phyloP scores from a whole-genome alignment of 2,888 invertebrate species.

The Tetrapedia diversipes region DNA sequence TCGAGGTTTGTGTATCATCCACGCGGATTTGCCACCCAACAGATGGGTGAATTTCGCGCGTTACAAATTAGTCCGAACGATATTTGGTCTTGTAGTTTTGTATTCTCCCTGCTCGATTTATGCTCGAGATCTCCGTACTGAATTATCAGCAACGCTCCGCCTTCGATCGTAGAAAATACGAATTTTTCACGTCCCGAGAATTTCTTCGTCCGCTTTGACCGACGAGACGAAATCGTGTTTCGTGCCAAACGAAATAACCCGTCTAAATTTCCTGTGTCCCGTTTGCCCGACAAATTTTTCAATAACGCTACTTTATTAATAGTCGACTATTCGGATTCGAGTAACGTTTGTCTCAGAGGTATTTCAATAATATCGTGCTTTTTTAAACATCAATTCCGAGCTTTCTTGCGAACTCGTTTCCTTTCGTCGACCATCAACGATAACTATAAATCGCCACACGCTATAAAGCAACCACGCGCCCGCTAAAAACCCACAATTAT shows the following conservation, averaged over 20 bases:
- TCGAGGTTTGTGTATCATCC: slow-evolving; percentile 59
- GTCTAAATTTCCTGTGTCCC: not conserved
- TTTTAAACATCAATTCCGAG: not conserved
- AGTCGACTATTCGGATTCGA: slow-evolving; percentile 30
- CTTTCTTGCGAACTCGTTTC: not conserved
- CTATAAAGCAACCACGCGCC: not conserved
- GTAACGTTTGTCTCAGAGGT: slow-evolving; percentile 22
- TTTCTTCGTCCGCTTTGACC: not conserved
- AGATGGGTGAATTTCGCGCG: slow-evolving; percentile 19
- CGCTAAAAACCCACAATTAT: not conserved
- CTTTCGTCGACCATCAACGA: not conserved
- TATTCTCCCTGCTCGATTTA: not conserved
- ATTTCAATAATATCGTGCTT: slow-evolving; percentile 22
- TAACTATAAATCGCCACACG: not conserved
- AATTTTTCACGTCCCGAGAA: not conserved
- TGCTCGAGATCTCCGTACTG: not conserved
- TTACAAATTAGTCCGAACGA: slow-evolving; percentile 35
- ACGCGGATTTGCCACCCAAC: slow-evolving; percentile 37
- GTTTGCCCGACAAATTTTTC: slow-evolving; percentile 23
- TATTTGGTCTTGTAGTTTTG: slow-evolving; percentile 20
- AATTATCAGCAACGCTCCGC: not conserved
- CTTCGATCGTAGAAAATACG: not conserved
- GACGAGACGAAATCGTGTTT: not conserved
- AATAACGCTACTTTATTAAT: slow-evolving; percentile 43
- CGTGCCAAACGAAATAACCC: slow-evolving; percentile 36